phyloP scores from a whole-genome alignment of 92 coral and sea anemone genomes.

The Phenganax stokvisi region DNA sequence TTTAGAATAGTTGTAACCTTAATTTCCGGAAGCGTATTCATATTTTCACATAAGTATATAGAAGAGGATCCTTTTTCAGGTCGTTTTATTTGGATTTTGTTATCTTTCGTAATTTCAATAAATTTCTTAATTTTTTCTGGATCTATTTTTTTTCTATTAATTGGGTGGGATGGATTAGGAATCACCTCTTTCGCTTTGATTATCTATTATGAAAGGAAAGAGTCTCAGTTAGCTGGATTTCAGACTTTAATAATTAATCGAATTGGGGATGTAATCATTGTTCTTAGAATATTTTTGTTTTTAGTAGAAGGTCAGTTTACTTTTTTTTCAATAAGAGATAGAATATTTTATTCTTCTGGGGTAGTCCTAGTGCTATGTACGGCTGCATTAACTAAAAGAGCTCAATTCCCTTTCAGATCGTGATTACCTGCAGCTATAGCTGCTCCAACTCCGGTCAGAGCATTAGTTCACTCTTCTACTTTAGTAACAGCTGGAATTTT shows the following conservation, averaged over 20 bases:
- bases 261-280: not conserved
- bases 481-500: conserved; percentile 25
- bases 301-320: not conserved
- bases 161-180: not conserved
- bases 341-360: too few relatives aligned
- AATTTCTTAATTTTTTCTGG: too few relatives aligned
- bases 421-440: conserved; percentile 27
- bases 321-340: too few relatives aligned
- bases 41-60: too few relatives aligned
- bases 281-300: not conserved
- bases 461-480: conserved; percentile 28
- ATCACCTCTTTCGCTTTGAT: not conserved
- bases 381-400: conserved; percentile 22
- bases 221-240: not conserved
- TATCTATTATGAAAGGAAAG: not conserved
- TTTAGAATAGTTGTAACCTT: not conserved
- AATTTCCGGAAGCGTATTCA: not conserved
- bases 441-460: conserved; percentile 20
- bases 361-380: not conserved
- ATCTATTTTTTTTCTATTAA: not conserved
- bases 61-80: not conserved
- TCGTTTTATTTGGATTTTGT: not conserved
- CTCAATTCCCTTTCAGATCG: conserved; percentile 18
- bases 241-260: not conserved
- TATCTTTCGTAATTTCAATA: not conserved